Conservation (phyloP, 53 echinoderm and acorn worm genomes). For the Echinometra lucunter region DNA sequence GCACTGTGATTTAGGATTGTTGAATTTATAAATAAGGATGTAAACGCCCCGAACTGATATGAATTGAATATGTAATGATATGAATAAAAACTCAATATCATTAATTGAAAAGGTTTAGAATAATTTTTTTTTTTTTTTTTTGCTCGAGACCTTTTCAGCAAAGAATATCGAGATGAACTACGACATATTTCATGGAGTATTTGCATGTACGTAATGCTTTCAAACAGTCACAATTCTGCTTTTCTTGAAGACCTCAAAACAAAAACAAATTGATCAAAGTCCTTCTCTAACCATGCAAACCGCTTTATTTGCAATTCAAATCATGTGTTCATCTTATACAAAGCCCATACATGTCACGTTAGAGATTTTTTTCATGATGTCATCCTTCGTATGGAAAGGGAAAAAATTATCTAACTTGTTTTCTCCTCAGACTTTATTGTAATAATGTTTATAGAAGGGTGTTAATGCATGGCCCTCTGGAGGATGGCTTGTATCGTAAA, state of each 20-base stretch:
- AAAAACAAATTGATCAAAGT: not conserved
- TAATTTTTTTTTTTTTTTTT: too few relatives aligned
- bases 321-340: not conserved
- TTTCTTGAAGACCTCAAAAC: not conserved
- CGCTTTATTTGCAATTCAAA: not conserved
- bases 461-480: conserved; percentile 15
- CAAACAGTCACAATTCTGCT: not conserved
- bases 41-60: too few relatives aligned
- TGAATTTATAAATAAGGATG: too few relatives aligned
- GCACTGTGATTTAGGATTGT: not conserved
- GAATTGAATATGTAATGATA: too few relatives aligned
- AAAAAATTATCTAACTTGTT: not conserved
- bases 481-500: not conserved
- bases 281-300: not conserved
- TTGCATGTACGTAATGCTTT: not conserved
- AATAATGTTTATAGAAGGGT: conserved; percentile 39
- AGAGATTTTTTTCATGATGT: not conserved
- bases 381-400: not conserved
- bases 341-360: not conserved
- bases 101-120: too few relatives aligned
- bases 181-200: not conserved
- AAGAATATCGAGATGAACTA: not conserved
- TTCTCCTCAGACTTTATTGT: not conserved
- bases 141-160: too few relatives aligned
- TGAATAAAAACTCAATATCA: too few relatives aligned